Evolutionary conservation across 2,797 vertebrate genomes (phyloP).

Genomic region (Chelon labrosus): DNA sequence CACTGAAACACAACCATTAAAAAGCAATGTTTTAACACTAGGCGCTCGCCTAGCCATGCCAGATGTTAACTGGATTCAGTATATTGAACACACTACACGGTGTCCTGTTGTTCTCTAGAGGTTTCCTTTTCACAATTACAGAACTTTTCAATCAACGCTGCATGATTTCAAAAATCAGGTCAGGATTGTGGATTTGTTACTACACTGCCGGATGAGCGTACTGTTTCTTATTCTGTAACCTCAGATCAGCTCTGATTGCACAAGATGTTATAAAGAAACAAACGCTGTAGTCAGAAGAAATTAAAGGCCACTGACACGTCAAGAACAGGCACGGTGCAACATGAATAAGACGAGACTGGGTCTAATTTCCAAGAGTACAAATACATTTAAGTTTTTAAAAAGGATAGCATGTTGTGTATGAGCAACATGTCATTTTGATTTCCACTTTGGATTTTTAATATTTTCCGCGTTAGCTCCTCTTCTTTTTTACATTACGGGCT

Average conservation of each 20-base stretch:
- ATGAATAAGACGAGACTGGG: constrained; percentile 16
- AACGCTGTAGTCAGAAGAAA: constrained; percentile 14
- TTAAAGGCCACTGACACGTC: constrained; percentile 15
- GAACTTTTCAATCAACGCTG: not conserved
- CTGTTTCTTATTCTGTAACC: constrained; percentile 33
- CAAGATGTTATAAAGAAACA: constrained; percentile 28
- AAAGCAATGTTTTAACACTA: constrained; percentile 31
- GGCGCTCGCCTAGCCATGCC: not conserved
- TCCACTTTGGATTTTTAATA: constrained; percentile 2
- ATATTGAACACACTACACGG: not conserved
- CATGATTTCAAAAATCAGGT: constrained; percentile 10
- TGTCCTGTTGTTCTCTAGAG: constrained; percentile 1
- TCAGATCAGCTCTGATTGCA: constrained; percentile 39
- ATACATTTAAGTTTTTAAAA: constrained; percentile 25
- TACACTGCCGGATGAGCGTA: constrained; percentile 1
- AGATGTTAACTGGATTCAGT: constrained; percentile 19
- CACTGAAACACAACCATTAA: constrained; percentile 24
- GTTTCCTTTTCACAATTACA: constrained; percentile 3
- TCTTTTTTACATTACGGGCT: constrained; percentile 7
- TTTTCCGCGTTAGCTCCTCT: constrained; percentile 22
- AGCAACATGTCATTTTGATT: constrained; percentile 16
- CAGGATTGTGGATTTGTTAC: constrained; percentile 6
- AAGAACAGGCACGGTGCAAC: constrained; percentile 4
- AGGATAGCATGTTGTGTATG: not conserved
- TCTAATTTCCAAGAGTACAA: constrained; percentile 12